Conservation (phyloP, 2,888 invertebrate species). For the Bedellia somnulentella region DNA sequence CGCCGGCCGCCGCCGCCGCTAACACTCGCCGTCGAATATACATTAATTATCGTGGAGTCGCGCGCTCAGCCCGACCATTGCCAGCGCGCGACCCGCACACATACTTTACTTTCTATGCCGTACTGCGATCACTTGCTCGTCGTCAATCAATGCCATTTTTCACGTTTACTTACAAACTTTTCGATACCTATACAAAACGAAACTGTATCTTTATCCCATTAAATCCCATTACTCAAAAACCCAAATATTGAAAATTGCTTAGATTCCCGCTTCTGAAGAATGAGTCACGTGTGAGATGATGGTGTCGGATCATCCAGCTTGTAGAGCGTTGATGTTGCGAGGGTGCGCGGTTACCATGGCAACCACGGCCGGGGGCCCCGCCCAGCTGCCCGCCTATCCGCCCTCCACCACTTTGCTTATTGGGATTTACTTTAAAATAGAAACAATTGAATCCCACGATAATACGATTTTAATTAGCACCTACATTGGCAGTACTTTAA, state of each 20-base stretch:
- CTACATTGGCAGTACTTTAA: too few relatives aligned
- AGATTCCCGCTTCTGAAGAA: slow-evolving; percentile 15
- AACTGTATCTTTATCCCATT: too few relatives aligned
- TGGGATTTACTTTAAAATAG: slow-evolving; percentile 28
- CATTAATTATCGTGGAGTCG: slow-evolving; percentile 52
- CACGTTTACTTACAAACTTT: too few relatives aligned
- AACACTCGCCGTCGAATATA: slow-evolving; percentile 22
- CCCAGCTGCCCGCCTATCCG: slow-evolving; percentile 14
- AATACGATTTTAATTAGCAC: too few relatives aligned
- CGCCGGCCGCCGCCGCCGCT: slow-evolving; percentile 39
- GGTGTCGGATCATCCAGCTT: slow-evolving; percentile 12
- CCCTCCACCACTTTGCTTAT: slow-evolving; percentile 24
- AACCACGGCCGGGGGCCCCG: slow-evolving; percentile 40
- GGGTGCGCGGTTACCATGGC: slow-evolving; percentile 36
- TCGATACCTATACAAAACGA: too few relatives aligned
- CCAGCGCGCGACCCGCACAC: slow-evolving; percentile 26
- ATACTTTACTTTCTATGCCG: slow-evolving; percentile 54
- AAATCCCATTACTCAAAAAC: slow-evolving; percentile 21
- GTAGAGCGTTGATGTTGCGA: slow-evolving; percentile 15
- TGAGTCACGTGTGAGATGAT: slow-evolving; percentile 7
- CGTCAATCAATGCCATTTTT: too few relatives aligned
- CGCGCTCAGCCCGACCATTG: slow-evolving; percentile 14
- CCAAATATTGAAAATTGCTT: too few relatives aligned
- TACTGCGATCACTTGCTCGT: too few relatives aligned
- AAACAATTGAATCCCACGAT: slow-evolving; percentile 5